These are phyloP conservation scores for Nyctibius grandis DNA, from an alignment of 2,797 vertebrate species.

Conservation along the genomic window DNA sequence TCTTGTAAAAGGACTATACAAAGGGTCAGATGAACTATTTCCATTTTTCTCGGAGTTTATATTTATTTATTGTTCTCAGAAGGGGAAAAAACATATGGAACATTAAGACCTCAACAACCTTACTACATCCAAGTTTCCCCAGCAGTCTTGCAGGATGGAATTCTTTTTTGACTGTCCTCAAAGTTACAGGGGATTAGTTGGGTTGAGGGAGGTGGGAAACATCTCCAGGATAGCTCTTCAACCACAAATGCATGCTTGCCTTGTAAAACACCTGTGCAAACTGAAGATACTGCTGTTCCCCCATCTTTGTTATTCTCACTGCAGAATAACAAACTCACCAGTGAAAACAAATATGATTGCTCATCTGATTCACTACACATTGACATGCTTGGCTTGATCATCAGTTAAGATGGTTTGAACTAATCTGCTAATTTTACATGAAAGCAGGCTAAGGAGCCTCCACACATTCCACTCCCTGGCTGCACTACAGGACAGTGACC, in stretches of 20 bases:
- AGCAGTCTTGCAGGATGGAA: not conserved
- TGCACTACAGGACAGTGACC: not conserved
- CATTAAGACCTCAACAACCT: not conserved
- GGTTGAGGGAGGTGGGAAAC: not conserved
- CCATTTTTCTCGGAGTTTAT: not conserved
- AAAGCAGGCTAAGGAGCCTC: not conserved
- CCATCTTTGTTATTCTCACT: not conserved
- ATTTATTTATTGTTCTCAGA: not conserved
- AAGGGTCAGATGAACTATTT: not conserved
- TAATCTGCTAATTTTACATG: not conserved
- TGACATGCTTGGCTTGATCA: not conserved
- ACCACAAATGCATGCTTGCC: not conserved
- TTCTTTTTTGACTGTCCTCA: not conserved
- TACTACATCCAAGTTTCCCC: rapidly evolving
- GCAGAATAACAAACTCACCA: not conserved
- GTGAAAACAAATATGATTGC: not conserved
- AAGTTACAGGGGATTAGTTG: not conserved
- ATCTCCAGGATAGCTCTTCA: not conserved
- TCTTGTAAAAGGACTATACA: not conserved
- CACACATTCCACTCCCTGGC: not conserved
- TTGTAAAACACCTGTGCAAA: not conserved
- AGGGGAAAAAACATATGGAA: not conserved
- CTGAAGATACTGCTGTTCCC: not conserved
- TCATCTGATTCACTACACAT: not conserved
- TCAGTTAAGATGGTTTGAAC: not conserved